These are phyloP conservation scores for Drosophila atripex DNA, from an alignment of 2,888 invertebrate genomes.

Conservation along the genomic window DNA sequence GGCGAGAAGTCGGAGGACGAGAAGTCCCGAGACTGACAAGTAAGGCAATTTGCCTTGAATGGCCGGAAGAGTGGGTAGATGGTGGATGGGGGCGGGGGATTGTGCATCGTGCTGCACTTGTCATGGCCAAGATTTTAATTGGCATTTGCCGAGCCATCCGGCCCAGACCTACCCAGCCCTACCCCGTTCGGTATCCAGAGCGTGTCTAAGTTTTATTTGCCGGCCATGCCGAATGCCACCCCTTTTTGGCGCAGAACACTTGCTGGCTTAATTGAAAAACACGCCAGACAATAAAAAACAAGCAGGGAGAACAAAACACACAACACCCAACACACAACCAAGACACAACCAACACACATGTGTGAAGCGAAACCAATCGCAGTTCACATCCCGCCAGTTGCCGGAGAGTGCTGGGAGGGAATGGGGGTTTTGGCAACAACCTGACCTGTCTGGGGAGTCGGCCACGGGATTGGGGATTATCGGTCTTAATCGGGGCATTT, in stretches of 20 bases:
- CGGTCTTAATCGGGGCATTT: not conserved
- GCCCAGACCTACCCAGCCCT: not conserved
- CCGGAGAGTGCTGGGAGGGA: too few species aligned
- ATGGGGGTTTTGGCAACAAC: too few species aligned
- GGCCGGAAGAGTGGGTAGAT: constrained; percentile 10
- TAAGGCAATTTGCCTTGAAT: constrained; percentile 71
- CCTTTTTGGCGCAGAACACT: constrained; percentile 10
- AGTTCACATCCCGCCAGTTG: constrained; percentile 63
- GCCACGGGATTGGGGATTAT: not conserved
- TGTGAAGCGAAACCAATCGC: constrained; percentile 70
- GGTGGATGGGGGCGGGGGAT: constrained; percentile 9
- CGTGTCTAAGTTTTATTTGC: constrained; percentile 79
- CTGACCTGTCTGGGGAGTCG: constrained; percentile 10
- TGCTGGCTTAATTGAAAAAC: constrained; percentile 66
- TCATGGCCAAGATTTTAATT: constrained; percentile 81
- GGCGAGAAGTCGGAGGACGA: constrained; percentile 23
- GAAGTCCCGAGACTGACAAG: constrained; percentile 57
- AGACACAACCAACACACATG: constrained; percentile 26
- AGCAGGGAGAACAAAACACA: constrained; percentile 4
- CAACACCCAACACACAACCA: constrained; percentile 26
- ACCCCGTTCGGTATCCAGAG: constrained; percentile 22
- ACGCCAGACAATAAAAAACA: constrained; percentile 44
- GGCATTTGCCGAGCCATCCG: constrained; percentile 63
- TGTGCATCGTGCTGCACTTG: constrained; percentile 67
- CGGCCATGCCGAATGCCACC: constrained; percentile 68